Conservation (phyloP, 2,797 vertebrate species). For the Amphiprion clarkii region DNA sequence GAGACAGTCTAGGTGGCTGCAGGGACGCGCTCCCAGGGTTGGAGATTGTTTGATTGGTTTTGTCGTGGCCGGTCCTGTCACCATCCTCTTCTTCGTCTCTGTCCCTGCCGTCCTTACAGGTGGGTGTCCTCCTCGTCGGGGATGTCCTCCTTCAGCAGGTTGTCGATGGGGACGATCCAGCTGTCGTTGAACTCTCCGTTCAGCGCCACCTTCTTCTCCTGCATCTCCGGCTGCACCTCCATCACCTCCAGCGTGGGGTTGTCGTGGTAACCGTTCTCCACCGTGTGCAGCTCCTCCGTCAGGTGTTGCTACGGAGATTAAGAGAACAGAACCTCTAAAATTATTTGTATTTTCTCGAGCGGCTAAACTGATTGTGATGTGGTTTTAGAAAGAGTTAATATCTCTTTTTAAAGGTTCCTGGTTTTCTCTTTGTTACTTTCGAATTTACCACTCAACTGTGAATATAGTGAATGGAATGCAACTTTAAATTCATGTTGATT, state of each 20-base stretch:
- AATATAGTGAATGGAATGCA: no score
- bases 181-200: slow-evolving; percentile 94
- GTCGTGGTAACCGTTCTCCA: slow-evolving; percentile 98
- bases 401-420: no score
- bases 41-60: slow-evolving; percentile 11
- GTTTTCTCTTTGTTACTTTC: no score
- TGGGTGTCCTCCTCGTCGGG: slow-evolving; percentile 97
- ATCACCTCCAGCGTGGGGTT: slow-evolving; percentile 98
- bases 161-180: slow-evolving; percentile 97
- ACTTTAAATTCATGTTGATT: no score
- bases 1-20: slow-evolving; percentile 1
- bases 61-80: not conserved
- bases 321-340: not conserved
- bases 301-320: slow-evolving; percentile 87
- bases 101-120: slow-evolving; percentile 81
- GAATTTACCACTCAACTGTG: no score
- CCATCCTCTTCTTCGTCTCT: not conserved
- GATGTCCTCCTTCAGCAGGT: slow-evolving; percentile 91
- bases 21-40: not conserved
- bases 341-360: not conserved
- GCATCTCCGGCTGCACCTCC: slow-evolving; percentile 96
- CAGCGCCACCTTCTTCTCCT: slow-evolving; percentile 93
- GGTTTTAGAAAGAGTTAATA: no score
- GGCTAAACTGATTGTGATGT: no score
- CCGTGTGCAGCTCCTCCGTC: slow-evolving; percentile 95